Base-by-base conservation (phyloP, 2,113 vertebrate genomes). In the Actenoides lindsayi region DNA sequence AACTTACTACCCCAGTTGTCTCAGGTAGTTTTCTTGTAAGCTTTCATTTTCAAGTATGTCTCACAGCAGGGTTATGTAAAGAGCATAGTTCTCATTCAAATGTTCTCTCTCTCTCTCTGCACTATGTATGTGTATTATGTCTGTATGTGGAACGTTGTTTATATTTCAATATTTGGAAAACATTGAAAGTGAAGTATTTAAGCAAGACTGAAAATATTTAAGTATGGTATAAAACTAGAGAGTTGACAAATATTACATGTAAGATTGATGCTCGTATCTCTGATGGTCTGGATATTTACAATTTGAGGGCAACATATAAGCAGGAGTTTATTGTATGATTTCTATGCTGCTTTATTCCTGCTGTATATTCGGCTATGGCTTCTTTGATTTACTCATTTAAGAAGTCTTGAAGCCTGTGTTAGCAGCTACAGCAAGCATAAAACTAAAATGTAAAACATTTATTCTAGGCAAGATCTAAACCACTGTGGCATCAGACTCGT, bases 401-500 rank as follows among this genome's bases (percentile, higher is more conserved):
- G 11, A 62, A 84, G 16, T 42, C 13, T 79, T 69, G 57, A 68
- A 53, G 33, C 41, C 10, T 18, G 21, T 89, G 24, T 64, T 76
- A 44, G 23, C 31, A 89, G 31, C 28, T 60, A 39, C 20, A 79
- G 19, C 2, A 65, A 70, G 28, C n/a, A 11, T 65, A 60, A 77
- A 81, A 31, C 16, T 82, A 33, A 56, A 75, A 35, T 37, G 35
- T 44, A 27, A 62, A 62, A 71, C 77, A 83, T 53, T 41, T 89
- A 10, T 94, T 96, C 78, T 83, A 99, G 98, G 80, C 82, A 68
- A 96, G 89, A 24, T 82, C 84, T 18, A 98, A 98, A 91, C 98
- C 98, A 12, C 86, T 93, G 30, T 99, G 98, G 98, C 98, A 98
- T 87, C 97, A 98, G 60, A 85, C 92, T 8, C 65, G 93, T 18